Evolutionary conservation across 2,113 vertebrate species (phyloP).

Genomic region (Mohoua ochrocephala): DNA sequence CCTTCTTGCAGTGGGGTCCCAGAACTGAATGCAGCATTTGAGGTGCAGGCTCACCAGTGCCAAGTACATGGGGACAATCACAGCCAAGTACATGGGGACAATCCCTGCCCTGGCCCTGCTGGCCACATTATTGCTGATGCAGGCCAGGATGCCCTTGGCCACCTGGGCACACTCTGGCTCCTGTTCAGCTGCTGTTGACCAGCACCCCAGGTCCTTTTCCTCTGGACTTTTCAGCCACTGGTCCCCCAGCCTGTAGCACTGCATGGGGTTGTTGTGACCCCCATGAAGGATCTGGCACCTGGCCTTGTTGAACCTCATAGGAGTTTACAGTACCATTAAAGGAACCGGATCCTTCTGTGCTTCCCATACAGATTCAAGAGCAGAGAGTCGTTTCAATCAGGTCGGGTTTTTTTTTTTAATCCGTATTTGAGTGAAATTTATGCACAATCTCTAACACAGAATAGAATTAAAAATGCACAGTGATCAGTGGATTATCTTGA

Average conservation of each 20-base stretch:
- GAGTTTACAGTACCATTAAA: neutral
- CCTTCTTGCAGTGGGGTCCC: neutral
- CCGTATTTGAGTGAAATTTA: neutral
- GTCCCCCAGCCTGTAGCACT: neutral
- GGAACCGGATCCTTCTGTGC: neutral
- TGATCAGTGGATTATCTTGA: slow-evolving; percentile 13
- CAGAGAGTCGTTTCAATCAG: neutral
- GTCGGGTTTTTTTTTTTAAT: neutral
- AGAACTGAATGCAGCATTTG: accelerated
- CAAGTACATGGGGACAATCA: accelerated
- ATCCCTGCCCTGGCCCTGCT: neutral
- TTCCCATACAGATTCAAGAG: neutral
- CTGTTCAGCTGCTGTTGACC: accelerated
- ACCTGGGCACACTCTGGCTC: neutral
- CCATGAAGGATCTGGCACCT: neutral
- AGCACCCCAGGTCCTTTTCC: neutral
- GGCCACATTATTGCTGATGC: accelerated
- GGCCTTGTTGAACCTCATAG: neutral
- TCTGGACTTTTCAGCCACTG: accelerated
- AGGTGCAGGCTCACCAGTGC: accelerated
- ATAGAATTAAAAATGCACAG: neutral
- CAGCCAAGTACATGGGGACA: accelerated
- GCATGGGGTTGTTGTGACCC: neutral
- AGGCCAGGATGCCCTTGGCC: neutral
- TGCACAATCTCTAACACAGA: neutral